Conservation (phyloP, 2,888 invertebrate genomes). For the Sinotaia quadrata region DNA sequence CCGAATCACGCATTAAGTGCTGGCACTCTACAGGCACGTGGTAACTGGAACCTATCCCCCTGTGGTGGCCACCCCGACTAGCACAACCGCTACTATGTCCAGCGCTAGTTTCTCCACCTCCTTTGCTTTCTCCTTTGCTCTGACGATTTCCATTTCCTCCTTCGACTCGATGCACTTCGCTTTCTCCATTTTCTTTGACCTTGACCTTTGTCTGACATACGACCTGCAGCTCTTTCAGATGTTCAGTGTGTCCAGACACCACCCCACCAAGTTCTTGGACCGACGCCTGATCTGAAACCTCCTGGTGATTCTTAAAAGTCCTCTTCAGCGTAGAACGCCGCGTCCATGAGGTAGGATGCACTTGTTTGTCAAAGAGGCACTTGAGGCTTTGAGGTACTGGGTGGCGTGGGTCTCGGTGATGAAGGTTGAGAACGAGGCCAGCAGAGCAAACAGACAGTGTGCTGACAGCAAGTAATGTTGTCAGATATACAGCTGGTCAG, state of each 20-base stretch:
- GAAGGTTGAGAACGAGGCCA: constrained; percentile 49
- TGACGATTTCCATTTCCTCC: background rate
- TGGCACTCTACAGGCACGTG: constrained; percentile 22
- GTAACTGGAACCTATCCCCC: background rate
- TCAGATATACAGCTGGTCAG: constrained; percentile 48
- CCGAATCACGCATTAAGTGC: constrained; percentile 10
- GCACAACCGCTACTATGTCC: background rate
- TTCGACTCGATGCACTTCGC: constrained; percentile 17
- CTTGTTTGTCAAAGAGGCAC: constrained; percentile 26
- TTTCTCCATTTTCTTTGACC: constrained; percentile 33
- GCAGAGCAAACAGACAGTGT: constrained; percentile 52
- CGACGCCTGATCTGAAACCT: constrained; percentile 1
- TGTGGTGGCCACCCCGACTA: background rate
- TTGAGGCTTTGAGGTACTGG: constrained; percentile 35
- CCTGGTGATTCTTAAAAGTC: constrained; percentile 7
- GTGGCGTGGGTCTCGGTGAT: constrained; percentile 44
- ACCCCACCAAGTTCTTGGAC: constrained; percentile 10
- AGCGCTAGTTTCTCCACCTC: background rate
- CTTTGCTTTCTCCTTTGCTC: constrained; percentile 4
- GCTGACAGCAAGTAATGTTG: constrained; percentile 47
- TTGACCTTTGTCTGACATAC: constrained; percentile 30
- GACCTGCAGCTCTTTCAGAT: constrained; percentile 21
- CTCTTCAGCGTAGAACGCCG: constrained; percentile 5
- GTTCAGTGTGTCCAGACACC: background rate
- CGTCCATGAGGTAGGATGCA: constrained; percentile 9